Conservation (phyloP, 2,113 vertebrate species). For the Anthoscopus minutus region DNA sequence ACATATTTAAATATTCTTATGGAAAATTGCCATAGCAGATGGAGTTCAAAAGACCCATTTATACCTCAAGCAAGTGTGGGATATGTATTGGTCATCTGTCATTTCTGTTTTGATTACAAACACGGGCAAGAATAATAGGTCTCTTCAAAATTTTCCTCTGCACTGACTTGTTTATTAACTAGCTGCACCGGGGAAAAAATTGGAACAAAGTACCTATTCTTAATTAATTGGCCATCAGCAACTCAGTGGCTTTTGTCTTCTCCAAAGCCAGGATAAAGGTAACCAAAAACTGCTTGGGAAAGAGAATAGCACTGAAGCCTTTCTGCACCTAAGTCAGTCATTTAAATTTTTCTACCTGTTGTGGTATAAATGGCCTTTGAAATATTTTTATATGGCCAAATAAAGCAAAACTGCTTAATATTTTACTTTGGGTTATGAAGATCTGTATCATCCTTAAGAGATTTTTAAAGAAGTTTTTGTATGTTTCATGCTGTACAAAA, state of each 20-base stretch:
- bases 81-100: conserved; percentile 43
- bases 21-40: conserved; percentile 70
- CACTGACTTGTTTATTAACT: not conserved
- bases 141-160: not conserved
- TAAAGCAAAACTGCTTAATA: conserved; percentile 56
- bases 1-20: conserved; percentile 62
- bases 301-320: conserved; percentile 23
- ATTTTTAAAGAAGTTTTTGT: conserved; percentile 64
- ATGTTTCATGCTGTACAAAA: conserved; percentile 77
- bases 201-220: not conserved
- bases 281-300: conserved; percentile 23
- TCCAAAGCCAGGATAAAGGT: not conserved
- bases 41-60: conserved; percentile 61
- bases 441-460: conserved; percentile 60
- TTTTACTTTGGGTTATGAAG: conserved; percentile 63
- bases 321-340: not conserved
- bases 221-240: not conserved
- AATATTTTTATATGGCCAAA: conserved; percentile 75
- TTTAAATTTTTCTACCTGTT: conserved; percentile 56
- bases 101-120: conserved; percentile 15
- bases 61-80: conserved; percentile 57
- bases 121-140: not conserved
- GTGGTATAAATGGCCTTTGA: conserved; percentile 70
- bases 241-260: not conserved
- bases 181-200: not conserved